These are phyloP conservation scores for Ia io DNA, from an alignment of 2,113 vertebrate genomes.

Conservation along the genomic window DNA sequence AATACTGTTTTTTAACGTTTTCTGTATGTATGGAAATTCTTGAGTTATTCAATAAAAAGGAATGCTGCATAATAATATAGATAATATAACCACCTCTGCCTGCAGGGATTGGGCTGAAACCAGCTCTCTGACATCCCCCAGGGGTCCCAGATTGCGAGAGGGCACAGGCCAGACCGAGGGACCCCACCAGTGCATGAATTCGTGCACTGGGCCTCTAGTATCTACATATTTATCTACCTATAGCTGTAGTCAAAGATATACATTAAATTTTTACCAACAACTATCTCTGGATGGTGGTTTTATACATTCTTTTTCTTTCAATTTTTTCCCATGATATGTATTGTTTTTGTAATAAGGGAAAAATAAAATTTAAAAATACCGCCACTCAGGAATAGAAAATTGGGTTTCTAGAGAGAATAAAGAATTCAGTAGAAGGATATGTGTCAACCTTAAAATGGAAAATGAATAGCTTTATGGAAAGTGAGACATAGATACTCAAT, in stretches of 20 bases:
- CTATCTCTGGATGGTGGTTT: not conserved
- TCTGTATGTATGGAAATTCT: not conserved
- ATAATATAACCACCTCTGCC: too few relatives aligned
- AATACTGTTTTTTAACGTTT: not conserved
- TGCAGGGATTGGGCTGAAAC: too few relatives aligned
- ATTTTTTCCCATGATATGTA: not conserved
- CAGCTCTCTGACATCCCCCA: too few relatives aligned
- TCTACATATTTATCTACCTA: not conserved
- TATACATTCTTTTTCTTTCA: not conserved
- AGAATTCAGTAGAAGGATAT: not conserved
- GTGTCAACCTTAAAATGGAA: constrained; percentile 5
- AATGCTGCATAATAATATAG: not conserved
- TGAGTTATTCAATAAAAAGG: not conserved
- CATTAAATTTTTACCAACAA: not conserved
- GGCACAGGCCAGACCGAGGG: too few relatives aligned
- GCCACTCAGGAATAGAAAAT: not conserved
- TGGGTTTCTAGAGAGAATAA: not conserved
- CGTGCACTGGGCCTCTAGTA: too few relatives aligned
- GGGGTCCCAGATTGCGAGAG: too few relatives aligned
- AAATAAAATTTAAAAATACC: not conserved
- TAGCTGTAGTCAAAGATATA: not conserved
- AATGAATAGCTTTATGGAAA: not conserved
- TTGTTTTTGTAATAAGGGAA: not conserved
- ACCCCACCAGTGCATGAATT: too few relatives aligned
- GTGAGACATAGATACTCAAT: constrained; percentile 22